A percentile compares a stretch with the other conserved stretches of the same genome.
Evolutionary conservation across 2,797 vertebrate species (phyloP).

Genomic region (Pseudochirops corinnae): DNA sequence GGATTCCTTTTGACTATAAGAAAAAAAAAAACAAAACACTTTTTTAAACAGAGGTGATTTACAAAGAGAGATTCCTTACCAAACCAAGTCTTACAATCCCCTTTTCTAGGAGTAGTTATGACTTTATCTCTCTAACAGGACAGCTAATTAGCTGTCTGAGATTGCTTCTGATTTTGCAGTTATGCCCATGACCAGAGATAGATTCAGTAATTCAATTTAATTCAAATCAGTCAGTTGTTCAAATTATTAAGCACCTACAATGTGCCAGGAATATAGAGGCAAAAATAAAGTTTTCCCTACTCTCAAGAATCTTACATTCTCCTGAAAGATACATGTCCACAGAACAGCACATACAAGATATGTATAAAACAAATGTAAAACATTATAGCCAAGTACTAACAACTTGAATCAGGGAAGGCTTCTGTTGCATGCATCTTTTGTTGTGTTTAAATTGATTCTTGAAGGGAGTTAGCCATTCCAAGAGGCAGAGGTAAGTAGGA

Average conservation of each 20-base stretch:
- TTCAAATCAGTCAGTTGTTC: not conserved
- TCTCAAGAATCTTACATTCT: not conserved
- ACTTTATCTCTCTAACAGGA: not conserved
- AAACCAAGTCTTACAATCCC: not conserved
- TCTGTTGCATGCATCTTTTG: not conserved
- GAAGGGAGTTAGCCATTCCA: not conserved
- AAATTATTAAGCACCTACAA: not conserved
- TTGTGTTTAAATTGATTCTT: not conserved
- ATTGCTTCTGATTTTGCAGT: not conserved
- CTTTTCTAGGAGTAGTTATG: constrained; percentile 22
- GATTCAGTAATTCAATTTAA: not conserved
- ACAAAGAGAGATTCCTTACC: not conserved
- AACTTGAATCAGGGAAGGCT: not conserved
- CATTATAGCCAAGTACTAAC: not conserved
- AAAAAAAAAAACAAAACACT: constrained; percentile 5
- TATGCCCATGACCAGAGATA: not conserved
- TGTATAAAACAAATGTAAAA: not conserved
- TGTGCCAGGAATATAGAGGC: not conserved
- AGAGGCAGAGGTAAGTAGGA: not conserved
- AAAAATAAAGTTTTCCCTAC: not conserved
- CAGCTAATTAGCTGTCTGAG: not conserved
- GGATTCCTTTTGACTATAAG: constrained; percentile 16
- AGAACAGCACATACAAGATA: not conserved
- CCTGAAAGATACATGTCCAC: not conserved
- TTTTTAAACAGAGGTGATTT: constrained; percentile 10